phyloP scores from a whole-genome alignment of 2,797 vertebrate species.

The Propithecus deckenii region DNA sequence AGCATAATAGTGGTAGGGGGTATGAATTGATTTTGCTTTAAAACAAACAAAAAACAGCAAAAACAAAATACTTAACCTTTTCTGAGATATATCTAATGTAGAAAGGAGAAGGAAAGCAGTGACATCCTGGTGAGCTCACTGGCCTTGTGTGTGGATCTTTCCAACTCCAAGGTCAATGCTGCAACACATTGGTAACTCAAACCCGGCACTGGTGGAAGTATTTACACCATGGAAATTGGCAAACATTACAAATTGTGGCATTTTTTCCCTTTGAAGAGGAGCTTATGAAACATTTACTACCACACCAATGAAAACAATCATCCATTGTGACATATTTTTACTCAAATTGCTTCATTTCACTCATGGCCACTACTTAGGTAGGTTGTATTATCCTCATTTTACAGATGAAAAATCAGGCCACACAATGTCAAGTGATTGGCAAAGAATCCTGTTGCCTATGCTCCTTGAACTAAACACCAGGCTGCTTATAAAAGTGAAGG shows the following conservation, averaged over 20 bases:
- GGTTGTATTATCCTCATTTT: not conserved
- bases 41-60: not conserved
- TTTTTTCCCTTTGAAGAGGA: not conserved
- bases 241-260: not conserved
- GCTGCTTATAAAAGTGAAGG: not conserved
- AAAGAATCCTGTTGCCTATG: not conserved
- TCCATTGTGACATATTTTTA: not conserved
- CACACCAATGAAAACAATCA: not conserved
- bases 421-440: not conserved
- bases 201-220: not conserved
- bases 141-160: rapidly evolving
- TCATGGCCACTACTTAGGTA: not conserved
- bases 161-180: rapidly evolving
- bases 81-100: not conserved
- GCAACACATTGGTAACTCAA: too few relatives aligned
- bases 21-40: not conserved
- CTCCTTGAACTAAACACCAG: not conserved
- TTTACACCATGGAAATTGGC: not conserved
- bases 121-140: rapidly evolving
- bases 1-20: not conserved
- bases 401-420: not conserved
- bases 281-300: not conserved
- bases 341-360: not conserved
- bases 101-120: not conserved
- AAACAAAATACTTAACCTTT: not conserved